Evolutionary conservation across 2,888 invertebrate genomes (phyloP).

Genomic region (Aphidius colemani): DNA sequence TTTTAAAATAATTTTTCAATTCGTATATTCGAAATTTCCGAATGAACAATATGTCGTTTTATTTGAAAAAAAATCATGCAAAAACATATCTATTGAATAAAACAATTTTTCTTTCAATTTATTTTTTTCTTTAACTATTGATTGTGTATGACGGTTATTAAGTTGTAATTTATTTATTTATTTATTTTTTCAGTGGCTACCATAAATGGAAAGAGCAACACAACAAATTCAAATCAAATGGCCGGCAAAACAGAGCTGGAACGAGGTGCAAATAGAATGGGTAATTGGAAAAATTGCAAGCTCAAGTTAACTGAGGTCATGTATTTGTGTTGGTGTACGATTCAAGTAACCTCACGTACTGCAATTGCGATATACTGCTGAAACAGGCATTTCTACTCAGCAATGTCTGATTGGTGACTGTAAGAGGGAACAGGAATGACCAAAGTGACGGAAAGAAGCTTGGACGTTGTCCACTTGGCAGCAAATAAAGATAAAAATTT

Average conservation of each 20-base stretch:
- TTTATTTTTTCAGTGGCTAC: not conserved
- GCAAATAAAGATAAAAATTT: conserved; percentile 30
- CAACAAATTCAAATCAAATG: not conserved
- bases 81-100: not conserved
- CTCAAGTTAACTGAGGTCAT: conserved; percentile 18
- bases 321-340: conserved; percentile 19
- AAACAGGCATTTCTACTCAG: conserved; percentile 45
- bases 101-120: not conserved
- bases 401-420: conserved; percentile 43
- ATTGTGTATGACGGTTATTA: not conserved
- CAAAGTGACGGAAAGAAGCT: conserved; percentile 44
- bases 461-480: conserved; percentile 46
- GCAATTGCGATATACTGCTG: conserved; percentile 42
- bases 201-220: too few species aligned
- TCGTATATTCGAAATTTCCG: too few species aligned
- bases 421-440: conserved; percentile 18
- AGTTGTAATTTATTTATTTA: not conserved
- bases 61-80: too few species aligned
- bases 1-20: too few species aligned
- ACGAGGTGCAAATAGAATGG: conserved; percentile 19
- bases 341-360: conserved; percentile 35
- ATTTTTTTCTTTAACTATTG: too few species aligned
- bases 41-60: too few species aligned
- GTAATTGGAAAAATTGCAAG: conserved; percentile 19
- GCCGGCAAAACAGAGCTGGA: conserved; percentile 11